Evolutionary conservation across 2,888 invertebrate species (phyloP).

Genomic region (Drosophila ochracea): DNA sequence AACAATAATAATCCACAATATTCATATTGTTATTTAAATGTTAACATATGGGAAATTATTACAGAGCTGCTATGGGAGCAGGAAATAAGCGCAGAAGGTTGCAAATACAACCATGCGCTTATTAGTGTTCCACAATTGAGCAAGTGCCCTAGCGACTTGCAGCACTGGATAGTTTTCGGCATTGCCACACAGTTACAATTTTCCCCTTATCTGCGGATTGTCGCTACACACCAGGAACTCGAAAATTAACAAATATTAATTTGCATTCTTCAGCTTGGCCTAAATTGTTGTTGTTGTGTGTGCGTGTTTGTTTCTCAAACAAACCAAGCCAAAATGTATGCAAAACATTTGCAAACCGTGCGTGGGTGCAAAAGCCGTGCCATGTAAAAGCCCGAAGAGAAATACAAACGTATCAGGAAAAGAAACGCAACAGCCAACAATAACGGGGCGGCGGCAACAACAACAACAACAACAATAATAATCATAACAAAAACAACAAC

Average conservation of each 20-base stretch:
- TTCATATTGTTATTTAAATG: not conserved
- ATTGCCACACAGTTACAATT: constrained; percentile 43
- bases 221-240: constrained; percentile 30
- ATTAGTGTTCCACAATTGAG: constrained; percentile 17
- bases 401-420: constrained; percentile 20
- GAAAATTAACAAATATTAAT: constrained; percentile 37
- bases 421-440: constrained; percentile 45
- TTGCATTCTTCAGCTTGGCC: constrained; percentile 16
- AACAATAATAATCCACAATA: constrained; percentile 18
- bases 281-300: constrained; percentile 17
- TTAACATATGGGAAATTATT: constrained; percentile 9
- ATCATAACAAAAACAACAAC: constrained; percentile 21
- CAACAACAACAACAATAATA: constrained; percentile 34
- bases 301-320: constrained; percentile 12
- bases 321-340: constrained; percentile 28
- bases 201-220: constrained; percentile 44
- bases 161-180: constrained; percentile 17
- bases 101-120: constrained; percentile 27
- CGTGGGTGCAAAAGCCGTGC: constrained; percentile 34
- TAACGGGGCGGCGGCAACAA: constrained; percentile 66
- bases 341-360: constrained; percentile 26
- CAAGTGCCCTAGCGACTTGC: not conserved
- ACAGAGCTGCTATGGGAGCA: not conserved
- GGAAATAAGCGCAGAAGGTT: not conserved
- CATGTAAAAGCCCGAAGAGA: constrained; percentile 35